These are phyloP conservation scores for Rotaria magnacalcarata DNA, from an alignment of 2,888 invertebrate species.

Conservation along the genomic window DNA sequence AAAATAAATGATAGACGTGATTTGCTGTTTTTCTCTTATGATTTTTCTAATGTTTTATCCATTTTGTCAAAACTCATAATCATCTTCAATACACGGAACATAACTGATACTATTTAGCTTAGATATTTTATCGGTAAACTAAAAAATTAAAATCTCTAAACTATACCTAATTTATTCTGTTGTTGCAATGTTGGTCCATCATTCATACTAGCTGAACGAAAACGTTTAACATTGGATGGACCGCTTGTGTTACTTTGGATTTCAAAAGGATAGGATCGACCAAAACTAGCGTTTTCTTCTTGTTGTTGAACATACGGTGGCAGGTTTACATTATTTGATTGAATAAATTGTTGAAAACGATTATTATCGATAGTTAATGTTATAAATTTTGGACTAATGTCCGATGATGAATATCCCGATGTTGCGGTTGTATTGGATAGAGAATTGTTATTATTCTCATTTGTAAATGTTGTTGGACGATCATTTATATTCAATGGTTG, in stretches of 20 bases:
- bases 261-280: background rate
- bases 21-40: too few species aligned
- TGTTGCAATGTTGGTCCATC: background rate
- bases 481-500: conserved; percentile 9
- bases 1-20: too few species aligned
- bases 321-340: background rate
- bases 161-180: background rate
- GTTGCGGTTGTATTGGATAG: background rate
- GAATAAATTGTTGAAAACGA: background rate
- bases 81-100: too few species aligned
- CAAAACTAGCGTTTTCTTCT: background rate
- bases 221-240: background rate
- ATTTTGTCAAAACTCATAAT: too few species aligned
- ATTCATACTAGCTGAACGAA: conserved; percentile 27
- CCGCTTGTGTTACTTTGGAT: background rate
- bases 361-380: conserved; percentile 13
- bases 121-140: too few species aligned
- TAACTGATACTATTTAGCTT: too few species aligned
- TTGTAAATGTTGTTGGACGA: background rate
- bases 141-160: too few species aligned
- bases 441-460: background rate
- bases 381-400: conserved; percentile 30
- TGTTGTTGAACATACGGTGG: background rate
- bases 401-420: background rate
- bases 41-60: too few species aligned